Evolutionary conservation across 2,797 vertebrate genomes (phyloP), one percentile per base, ranked within the genome.

Genomic region (Merluccius polli): DNA sequence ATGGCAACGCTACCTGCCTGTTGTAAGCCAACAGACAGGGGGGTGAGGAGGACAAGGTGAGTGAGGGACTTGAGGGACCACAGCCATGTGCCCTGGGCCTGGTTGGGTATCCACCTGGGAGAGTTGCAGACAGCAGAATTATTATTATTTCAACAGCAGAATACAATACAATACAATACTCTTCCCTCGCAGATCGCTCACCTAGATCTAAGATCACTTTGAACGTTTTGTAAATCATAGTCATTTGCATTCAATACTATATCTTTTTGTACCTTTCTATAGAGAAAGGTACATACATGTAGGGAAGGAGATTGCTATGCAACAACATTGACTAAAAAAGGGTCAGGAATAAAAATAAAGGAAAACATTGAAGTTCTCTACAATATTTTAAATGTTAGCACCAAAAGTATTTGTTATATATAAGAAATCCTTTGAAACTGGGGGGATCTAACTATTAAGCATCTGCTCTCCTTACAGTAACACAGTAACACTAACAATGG

Each of bases 401-500:
- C 44, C 16, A 21, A 52, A 21, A 7, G 10, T 59, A n/a, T 24
- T 8, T 59, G 15, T 24, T 59, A n/a, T 1, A 59, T n/a, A 65
- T 8, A 65, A 76, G 21, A 32, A 73, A 68, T 41, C 68, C 52
- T 79, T 63, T 0, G 5, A 48, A 72, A 79, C 35, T 77, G 79
- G 52, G 68, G n/a, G 73, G 70, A 75, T 84, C 69, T 48, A 76
- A 36, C 79, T 75, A 83, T 85, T 82, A 88, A 83, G 21, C 83
- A 81, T 77, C 86, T 80, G 74, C 72, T 75, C 71, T 77, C 80
- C 78, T 82, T 72, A 81, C 81, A 76, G 24, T 65, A 27, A 24
- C 59, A n/a, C n/a, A n/a, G n/a, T n/a, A n/a, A n/a, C n/a, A n/a
- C 77, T 82, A 84, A 88, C 84, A 87, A 87, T 75, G 68, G 74